Evolutionary conservation across 1,140 invertebrate genomes (phyloP), one percentile per base, ranked within the genome.

Genomic region (Camponotus floridanus): DNA sequence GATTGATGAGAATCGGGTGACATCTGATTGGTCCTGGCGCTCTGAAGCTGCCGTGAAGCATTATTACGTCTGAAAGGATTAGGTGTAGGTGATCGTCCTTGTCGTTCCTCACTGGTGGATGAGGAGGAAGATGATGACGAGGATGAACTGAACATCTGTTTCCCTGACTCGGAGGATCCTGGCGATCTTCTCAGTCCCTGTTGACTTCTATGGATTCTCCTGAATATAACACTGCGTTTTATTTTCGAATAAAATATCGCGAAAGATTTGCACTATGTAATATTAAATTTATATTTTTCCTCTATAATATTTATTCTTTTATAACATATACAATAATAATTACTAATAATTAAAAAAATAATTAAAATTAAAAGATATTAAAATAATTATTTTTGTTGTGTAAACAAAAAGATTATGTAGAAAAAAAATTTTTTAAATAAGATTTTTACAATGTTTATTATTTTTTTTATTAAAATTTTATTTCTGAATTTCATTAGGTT

Each of bases 61-160:
- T 92, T 92, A 9, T 85, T 87, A 45, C 92, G 89, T 74, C 95
- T 90, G 42, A 93, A 92, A 11, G 93, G 92, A 89, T 94, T 94
- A 8, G 94, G 93, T 1, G 92, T 93, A 2, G 93, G 94, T 5
- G 95, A 95, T 76, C 93, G 88, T 13, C 90, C 91, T 79, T 92
- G 92, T 39, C 92, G 89, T 11, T 95, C 95, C 13, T 92, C 92
- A 80, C 95, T 95, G 80, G 94, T 95, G 21, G 94, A 95, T 33
- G 95, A 95, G 13, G 95, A 95, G 11, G 95, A 95, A 0, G 89
- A 95, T 6, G 96, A 95, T 0, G 95, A 95, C 3, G 93, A 93
- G 0, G 95, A 91, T 8, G 95, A 95, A n/a, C 94, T 92, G 33
- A 94, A 95, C 18, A 94, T 76, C 83, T 94, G 94, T 84, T 95